Conservation (phyloP, 2,888 invertebrate genomes). For the Bursaphelenchus okinawaensis region DNA sequence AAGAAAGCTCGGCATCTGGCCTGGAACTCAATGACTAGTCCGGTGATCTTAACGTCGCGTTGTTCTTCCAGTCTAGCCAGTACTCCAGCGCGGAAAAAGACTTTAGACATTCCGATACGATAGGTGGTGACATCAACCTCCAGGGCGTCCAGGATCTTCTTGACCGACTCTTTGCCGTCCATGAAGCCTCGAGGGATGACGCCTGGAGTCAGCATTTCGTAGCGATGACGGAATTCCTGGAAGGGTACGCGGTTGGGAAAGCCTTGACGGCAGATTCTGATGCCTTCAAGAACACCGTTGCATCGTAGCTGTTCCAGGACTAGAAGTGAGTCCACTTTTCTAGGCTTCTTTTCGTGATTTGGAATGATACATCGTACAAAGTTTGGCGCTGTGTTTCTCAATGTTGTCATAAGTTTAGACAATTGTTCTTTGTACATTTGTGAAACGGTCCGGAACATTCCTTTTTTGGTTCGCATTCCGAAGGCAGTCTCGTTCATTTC, state of each 20-base stretch:
- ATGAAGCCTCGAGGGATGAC: constrained; percentile 98
- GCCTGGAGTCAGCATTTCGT: constrained; percentile 94
- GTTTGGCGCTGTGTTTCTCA: constrained; percentile 93
- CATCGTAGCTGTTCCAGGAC: constrained; percentile 95
- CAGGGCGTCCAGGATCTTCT: constrained; percentile 75
- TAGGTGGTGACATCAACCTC: constrained; percentile 92
- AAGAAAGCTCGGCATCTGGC: constrained; percentile 90
- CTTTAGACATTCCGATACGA: constrained; percentile 96
- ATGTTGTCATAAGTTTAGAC: constrained; percentile 78
- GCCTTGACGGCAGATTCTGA: constrained; percentile 97
- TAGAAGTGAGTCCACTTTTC: constrained; percentile 91
- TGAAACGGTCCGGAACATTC: constrained; percentile 97
- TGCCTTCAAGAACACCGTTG: constrained; percentile 98
- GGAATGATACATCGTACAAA: constrained; percentile 99
- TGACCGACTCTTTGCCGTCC: constrained; percentile 99
- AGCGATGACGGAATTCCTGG: constrained; percentile 90
- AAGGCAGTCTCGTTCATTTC: constrained; percentile 88
- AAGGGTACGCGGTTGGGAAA: constrained; percentile 98
- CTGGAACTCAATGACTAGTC: constrained; percentile 93
- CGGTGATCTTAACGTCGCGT: constrained; percentile 90
- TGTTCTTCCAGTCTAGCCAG: constrained; percentile 97
- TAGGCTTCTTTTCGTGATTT: constrained; percentile 97
- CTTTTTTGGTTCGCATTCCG: constrained; percentile 67
- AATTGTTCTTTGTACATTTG: constrained; percentile 98
- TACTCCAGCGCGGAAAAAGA: constrained; percentile 98